Evolutionary conservation across 1,140 invertebrate genomes (phyloP).

Genomic region (Saccostrea cuccullata): DNA sequence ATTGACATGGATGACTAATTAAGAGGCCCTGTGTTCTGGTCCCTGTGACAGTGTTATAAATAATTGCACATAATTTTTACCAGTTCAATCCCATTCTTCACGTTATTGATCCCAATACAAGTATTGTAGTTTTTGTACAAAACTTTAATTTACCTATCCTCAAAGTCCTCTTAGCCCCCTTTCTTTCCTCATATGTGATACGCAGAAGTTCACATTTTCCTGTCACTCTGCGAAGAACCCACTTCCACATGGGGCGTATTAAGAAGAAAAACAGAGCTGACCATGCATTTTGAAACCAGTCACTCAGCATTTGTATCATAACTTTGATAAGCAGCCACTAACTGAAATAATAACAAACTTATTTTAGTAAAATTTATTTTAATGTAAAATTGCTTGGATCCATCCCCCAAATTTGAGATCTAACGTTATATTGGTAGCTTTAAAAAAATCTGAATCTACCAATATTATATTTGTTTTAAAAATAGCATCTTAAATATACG

Average conservation of each 20-base stretch:
- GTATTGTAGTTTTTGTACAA: too few species aligned
- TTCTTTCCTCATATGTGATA: constrained; percentile 90
- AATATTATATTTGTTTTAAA: not conserved
- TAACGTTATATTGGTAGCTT: too few species aligned
- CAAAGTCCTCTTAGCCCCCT: constrained; percentile 85
- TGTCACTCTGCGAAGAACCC: constrained; percentile 91
- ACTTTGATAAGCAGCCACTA: not conserved
- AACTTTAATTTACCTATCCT: constrained; percentile 82
- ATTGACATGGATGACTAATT: too few species aligned
- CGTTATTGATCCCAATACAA: too few species aligned
- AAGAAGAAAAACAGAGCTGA: constrained; percentile 63
- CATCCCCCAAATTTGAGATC: too few species aligned
- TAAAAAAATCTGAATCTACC: too few species aligned
- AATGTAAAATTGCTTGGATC: too few species aligned
- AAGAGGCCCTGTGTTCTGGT: too few species aligned
- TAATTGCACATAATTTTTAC: too few species aligned
- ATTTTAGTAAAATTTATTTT: too few species aligned
- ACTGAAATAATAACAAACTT: not conserved
- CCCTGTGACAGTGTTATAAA: too few species aligned
- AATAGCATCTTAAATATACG: not conserved
- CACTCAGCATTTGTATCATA: constrained; percentile 58
- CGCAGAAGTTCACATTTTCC: constrained; percentile 93
- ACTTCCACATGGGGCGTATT: constrained; percentile 83
- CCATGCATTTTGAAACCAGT: constrained; percentile 63
- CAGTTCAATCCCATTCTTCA: too few species aligned